A percentile compares a stretch with the other conserved stretches of the same genome.
These are phyloP conservation scores for Apotomis betuletana DNA, from an alignment of 2,888 invertebrate genomes.

Conservation along the genomic window DNA sequence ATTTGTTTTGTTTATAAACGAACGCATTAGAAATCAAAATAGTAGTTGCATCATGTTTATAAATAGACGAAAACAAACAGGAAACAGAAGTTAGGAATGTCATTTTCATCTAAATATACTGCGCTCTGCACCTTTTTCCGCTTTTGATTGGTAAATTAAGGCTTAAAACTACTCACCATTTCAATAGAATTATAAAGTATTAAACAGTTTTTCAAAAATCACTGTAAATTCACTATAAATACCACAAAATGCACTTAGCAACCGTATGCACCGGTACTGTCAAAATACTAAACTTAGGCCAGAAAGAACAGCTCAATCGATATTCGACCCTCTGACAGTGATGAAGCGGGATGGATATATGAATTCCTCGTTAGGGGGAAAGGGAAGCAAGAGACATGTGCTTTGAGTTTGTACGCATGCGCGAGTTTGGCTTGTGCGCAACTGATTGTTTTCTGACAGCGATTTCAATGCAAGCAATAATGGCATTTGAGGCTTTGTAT, in stretches of 20 bases:
- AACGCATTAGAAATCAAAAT: no score
- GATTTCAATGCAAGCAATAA: background rate
- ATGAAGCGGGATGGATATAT: slow-evolving; percentile 8
- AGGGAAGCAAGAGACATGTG: slow-evolving; percentile 30
- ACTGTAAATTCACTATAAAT: slow-evolving; percentile 34
- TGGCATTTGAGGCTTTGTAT: background rate
- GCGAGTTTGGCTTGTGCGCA: slow-evolving; percentile 34
- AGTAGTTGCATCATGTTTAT: no score
- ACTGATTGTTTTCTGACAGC: background rate
- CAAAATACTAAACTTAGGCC: slow-evolving; percentile 22
- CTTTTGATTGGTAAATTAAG: background rate
- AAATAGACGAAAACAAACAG: no score
- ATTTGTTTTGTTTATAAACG: no score
- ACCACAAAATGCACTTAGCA: slow-evolving; percentile 38
- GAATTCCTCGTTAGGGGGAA: background rate
- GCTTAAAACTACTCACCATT: slow-evolving; percentile 32
- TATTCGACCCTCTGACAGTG: slow-evolving; percentile 11
- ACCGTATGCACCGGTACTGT: slow-evolving; percentile 27
- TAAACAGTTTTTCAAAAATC: slow-evolving; percentile 26
- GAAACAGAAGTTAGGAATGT: no score
- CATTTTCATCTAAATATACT: background rate
- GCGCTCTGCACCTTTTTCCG: background rate
- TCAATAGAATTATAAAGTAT: slow-evolving; percentile 3
- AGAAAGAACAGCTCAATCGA: slow-evolving; percentile 30
- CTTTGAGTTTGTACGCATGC: slow-evolving; percentile 34